Conservation (phyloP, 1,140 invertebrate species). For the Nephila pilipes region DNA sequence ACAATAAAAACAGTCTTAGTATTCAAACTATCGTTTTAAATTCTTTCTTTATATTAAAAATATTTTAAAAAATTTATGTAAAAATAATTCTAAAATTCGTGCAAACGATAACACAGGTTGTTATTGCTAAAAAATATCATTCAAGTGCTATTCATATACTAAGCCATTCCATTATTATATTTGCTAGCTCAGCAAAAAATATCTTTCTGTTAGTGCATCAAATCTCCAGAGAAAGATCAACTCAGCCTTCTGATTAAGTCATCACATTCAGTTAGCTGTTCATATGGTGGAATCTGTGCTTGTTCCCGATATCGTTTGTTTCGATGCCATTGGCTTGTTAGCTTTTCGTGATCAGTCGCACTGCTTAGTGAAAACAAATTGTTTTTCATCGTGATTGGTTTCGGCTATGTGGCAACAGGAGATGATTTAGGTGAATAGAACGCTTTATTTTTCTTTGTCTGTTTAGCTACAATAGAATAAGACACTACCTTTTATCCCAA, state of each 20-base stretch:
- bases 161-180: too few relatives aligned
- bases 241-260: neutral
- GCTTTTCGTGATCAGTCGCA: constrained; percentile 7
- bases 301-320: neutral
- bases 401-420: neutral
- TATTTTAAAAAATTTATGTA: too few relatives aligned
- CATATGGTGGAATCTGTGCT: neutral
- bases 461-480: neutral
- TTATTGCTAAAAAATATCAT: too few relatives aligned
- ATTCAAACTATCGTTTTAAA: too few relatives aligned
- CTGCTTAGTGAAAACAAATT: neutral
- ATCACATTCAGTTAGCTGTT: neutral
- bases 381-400: constrained; percentile 35
- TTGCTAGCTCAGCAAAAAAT: too few relatives aligned
- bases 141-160: too few relatives aligned
- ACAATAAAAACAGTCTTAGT: too few relatives aligned
- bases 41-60: too few relatives aligned
- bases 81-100: too few relatives aligned
- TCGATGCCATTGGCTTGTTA: constrained; percentile 9
- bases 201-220: too few relatives aligned
- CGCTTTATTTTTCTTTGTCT: neutral
- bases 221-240: too few relatives aligned
- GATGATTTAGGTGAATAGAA: neutral
- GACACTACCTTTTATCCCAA: neutral
- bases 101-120: too few relatives aligned